A percentile compares a stretch with the other conserved stretches of the same genome.
These are phyloP conservation scores for Autographa gamma DNA, from an alignment of 2,888 invertebrate species.

Conservation along the genomic window DNA sequence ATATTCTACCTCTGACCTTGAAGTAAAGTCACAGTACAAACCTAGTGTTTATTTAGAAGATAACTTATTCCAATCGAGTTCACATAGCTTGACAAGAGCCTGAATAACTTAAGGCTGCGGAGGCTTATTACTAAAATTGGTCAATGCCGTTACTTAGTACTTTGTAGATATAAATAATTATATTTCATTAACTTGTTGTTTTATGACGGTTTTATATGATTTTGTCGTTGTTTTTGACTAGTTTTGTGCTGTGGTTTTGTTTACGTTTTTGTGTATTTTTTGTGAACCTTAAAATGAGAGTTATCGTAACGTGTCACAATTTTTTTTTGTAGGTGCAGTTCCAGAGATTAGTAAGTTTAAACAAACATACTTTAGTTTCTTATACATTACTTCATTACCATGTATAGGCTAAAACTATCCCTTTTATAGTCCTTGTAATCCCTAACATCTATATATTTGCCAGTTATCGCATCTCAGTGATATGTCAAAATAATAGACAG, in stretches of 20 bases:
- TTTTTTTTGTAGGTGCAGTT: too few species aligned
- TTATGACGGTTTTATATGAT: constrained; percentile 8
- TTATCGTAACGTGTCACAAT: too few species aligned
- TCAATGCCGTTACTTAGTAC: constrained; percentile 68
- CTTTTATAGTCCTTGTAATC: too few species aligned
- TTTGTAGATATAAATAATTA: constrained; percentile 50
- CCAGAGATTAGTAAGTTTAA: too few species aligned
- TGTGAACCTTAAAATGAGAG: too few species aligned
- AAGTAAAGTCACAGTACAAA: constrained; percentile 16
- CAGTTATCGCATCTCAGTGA: too few species aligned
- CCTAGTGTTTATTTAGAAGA: constrained; percentile 53
- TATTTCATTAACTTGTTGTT: constrained; percentile 34
- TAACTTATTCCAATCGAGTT: constrained; percentile 63
- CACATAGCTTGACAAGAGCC: constrained; percentile 43
- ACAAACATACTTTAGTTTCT: too few species aligned
- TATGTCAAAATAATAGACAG: too few species aligned
- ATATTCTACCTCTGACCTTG: background rate
- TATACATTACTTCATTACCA: too few species aligned
- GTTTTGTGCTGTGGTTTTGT: background rate
- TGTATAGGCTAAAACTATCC: too few species aligned
- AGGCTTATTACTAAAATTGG: constrained; percentile 66
- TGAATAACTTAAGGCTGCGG: constrained; percentile 62
- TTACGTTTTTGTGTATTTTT: too few species aligned
- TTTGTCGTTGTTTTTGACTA: constrained; percentile 13
- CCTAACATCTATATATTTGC: too few species aligned